Evolutionary conservation across 1,140 invertebrate genomes (phyloP).

Genomic region (Heliothis virescens): DNA sequence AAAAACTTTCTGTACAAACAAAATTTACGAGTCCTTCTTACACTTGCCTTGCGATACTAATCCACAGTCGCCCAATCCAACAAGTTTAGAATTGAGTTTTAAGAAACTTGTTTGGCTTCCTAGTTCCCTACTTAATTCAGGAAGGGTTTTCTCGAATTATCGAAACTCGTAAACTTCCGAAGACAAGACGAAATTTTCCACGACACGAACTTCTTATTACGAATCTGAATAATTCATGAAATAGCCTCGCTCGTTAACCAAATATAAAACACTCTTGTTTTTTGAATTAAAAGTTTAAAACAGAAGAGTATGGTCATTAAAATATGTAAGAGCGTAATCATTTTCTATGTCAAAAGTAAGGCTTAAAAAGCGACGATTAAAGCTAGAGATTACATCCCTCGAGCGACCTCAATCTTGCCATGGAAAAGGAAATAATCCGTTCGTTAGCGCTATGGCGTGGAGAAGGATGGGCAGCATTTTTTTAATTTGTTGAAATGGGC

Average conservation of each 20-base stretch:
- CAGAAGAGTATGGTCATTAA: not conserved
- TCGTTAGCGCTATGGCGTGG: constrained; percentile 49
- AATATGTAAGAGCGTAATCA: constrained; percentile 2
- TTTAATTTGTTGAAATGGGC: constrained; percentile 37
- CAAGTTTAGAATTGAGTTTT: constrained; percentile 44
- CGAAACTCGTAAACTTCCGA: constrained; percentile 50
- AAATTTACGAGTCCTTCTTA: constrained; percentile 2
- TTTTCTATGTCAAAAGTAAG: constrained; percentile 10
- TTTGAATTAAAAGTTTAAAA: constrained; percentile 52
- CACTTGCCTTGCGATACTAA: not conserved
- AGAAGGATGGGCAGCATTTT: constrained; percentile 19
- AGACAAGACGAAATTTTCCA: constrained; percentile 58
- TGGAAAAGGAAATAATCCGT: constrained; percentile 48
- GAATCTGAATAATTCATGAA: constrained; percentile 67
- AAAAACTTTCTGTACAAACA: constrained; percentile 7
- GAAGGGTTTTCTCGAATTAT: constrained; percentile 47
- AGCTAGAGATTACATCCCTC: constrained; percentile 14
- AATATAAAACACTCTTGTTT: constrained; percentile 21
- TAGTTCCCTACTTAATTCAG: constrained; percentile 43
- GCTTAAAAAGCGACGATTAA: constrained; percentile 4
- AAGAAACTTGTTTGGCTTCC: constrained; percentile 44
- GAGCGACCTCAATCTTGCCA: constrained; percentile 14
- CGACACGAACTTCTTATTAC: constrained; percentile 65
- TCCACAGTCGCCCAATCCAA: constrained; percentile 14
- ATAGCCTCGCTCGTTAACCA: constrained; percentile 32